Conservation (phyloP, 2,888 invertebrate species). For the Andrena bucephala region DNA sequence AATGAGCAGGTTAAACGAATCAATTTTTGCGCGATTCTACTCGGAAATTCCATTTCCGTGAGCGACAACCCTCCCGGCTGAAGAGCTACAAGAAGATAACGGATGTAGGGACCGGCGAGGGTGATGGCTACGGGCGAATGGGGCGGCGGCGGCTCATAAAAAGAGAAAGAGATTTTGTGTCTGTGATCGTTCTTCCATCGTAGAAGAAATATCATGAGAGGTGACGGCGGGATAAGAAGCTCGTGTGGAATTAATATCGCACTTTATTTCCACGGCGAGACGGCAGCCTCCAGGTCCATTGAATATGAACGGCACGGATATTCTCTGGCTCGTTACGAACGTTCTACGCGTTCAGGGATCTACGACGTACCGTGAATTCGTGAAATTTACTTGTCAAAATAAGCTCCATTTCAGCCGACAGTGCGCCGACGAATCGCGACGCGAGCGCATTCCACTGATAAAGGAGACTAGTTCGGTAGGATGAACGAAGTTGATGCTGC, state of each 20-base stretch:
- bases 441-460: too few relatives aligned
- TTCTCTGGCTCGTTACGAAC: neutral
- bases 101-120: conserved; percentile 45
- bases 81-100: conserved; percentile 53
- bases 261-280: conserved; percentile 41
- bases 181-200: conserved; percentile 45
- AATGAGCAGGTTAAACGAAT: conserved; percentile 82
- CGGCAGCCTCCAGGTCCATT: conserved; percentile 16
- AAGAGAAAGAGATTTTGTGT: conserved; percentile 64
- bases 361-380: neutral
- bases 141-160: conserved; percentile 62
- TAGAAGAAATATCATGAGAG: conserved; percentile 48
- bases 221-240: conserved; percentile 59
- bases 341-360: neutral
- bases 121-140: conserved; percentile 42
- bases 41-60: conserved; percentile 80
- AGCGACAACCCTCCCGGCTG: conserved; percentile 61
- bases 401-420: neutral
- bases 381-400: neutral
- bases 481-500: too few relatives aligned
- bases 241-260: conserved; percentile 64
- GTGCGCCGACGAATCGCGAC: neutral
- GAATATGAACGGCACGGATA: conserved; percentile 28
- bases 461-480: too few relatives aligned
- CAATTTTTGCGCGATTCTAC: conserved; percentile 80